Evolutionary conservation across 1,140 invertebrate genomes (phyloP), one percentile per base, ranked within the genome.

Genomic region (Drosophila prosaltans): DNA sequence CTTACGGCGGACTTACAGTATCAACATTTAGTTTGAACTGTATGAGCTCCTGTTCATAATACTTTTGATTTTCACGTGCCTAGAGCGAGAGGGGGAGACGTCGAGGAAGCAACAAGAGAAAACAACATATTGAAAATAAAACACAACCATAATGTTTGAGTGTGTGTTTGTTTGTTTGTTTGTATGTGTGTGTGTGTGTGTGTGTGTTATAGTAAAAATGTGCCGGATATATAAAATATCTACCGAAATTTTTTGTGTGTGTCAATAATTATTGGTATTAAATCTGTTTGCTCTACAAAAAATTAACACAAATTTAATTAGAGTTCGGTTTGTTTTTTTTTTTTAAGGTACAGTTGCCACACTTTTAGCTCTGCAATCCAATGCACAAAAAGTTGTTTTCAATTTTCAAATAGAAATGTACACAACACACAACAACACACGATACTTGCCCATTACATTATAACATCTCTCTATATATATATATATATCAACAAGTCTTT

Each of bases 351-450:
- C 32, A 16, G 57, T 60, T 30, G 28, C 28, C 28, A 30, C 28
- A 30, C 28, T 58, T 10, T 76, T 57, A 65, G 32, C 24, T 45
- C 67, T 69, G 82, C 80, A 91, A 74, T 91, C 40, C 68, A 80
- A 80, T 91, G 91, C 91, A 92, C 91, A 92, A 92, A 92, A 90
- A 80, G 91, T 91, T 91, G 79, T 92, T 92, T 92, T 92, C 91
- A 92, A 92, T 91, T 91, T 92, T 90, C 4, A 62, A 82, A 80
- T 73, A 89, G 9, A 51, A 89, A 80, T 90, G 90, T 91, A 91
- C 90, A 84, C 83, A 88, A 43, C 40, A 43, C 60, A 41, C 71
- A 40, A 59, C 57, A 16, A 40, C 9, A 26, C 6, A n/a, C 8
- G 2, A 72, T 74, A 85, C 71, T 85, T 86, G 81, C 81, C 81